Base-by-base conservation (phyloP, 2,113 vertebrate genomes). In the Cheilinus undulatus region DNA sequence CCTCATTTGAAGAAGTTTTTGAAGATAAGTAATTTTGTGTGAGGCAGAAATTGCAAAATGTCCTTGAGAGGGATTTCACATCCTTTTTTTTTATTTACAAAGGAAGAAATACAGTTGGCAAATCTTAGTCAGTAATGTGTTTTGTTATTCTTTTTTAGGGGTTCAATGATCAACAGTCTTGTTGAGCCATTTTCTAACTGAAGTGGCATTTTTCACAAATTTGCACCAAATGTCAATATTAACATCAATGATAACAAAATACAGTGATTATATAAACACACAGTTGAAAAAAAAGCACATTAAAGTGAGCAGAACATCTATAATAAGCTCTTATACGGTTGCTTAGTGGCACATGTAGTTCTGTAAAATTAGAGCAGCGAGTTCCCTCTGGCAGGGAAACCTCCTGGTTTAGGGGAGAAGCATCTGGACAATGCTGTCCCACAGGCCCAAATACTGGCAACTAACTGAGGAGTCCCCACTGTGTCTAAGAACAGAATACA, bases 371-470 rank as follows among this genome's bases (percentile, higher is more conserved):
- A 92, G 92, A 93, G 87, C 90, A 90, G 48, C 14, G 53, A 82
- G 83, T 83, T 90, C 72, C 82, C 76, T 68, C 74, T 88, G 86
- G 90, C 86, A 89, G 84, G 62, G 61, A 81, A 86, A 75, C 67
- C 65, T 87, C 80, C 64, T 78, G 76, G 72, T 86, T 82, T 85
- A 53, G 70, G 81, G 83, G 86, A 85, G 86, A 86, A 90, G 89
- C 93, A 93, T 93, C 93, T 94, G 92, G 91, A 92, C 93, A 92
- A 92, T 92, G 72, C 76, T 22, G 67, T 92, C 93, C 92, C 92
- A 74, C 50, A 84, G 85, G 91, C 69, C 80, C 28, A 24, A 59
- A 72, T 63, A 73, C 89, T 93, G 91, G 91, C 88, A 89, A 75
- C 72, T 65, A 58, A 65, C 61, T 51, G 78, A 80, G 73, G 63